These are phyloP conservation scores for Poecilia picta DNA, from an alignment of 2,797 vertebrate genomes.

Conservation along the genomic window DNA sequence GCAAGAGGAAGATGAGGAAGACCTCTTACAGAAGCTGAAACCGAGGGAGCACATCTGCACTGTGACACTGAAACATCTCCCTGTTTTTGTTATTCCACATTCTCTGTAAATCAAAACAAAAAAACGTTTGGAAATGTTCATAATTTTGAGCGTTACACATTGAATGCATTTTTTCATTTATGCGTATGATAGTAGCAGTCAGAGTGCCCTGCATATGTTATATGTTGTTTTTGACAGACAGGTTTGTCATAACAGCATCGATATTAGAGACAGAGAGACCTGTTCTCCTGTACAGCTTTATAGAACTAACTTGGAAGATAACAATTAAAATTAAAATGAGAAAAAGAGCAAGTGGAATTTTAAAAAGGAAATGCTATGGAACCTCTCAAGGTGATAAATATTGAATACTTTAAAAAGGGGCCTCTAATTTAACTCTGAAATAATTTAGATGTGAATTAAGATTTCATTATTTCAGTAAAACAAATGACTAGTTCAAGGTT, in stretches of 20 bases:
- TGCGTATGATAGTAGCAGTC: background rate
- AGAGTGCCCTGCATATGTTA: background rate
- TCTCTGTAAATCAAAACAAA: background rate
- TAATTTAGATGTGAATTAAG: background rate
- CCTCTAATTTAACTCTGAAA: background rate
- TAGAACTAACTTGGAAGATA: background rate
- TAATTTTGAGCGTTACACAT: background rate
- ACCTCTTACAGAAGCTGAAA: background rate
- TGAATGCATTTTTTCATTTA: background rate
- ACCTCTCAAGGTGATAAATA: background rate
- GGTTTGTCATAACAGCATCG: background rate
- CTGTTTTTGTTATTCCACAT: background rate
- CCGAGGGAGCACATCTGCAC: background rate
- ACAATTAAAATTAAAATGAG: background rate
- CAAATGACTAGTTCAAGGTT: background rate
- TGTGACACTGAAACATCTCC: background rate
- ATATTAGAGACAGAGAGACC: background rate
- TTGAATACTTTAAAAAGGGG: background rate
- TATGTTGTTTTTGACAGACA: background rate
- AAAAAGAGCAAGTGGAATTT: background rate
- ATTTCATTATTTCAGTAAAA: background rate
- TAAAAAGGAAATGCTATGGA: background rate
- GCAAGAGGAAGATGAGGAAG: background rate
- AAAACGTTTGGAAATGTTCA: too few relatives aligned
- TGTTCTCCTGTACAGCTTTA: background rate